A percentile compares a stretch with the other conserved stretches of the same genome.
Conservation (phyloP, 2,113 vertebrate species). For the Thamnaconus septentrionalis region DNA sequence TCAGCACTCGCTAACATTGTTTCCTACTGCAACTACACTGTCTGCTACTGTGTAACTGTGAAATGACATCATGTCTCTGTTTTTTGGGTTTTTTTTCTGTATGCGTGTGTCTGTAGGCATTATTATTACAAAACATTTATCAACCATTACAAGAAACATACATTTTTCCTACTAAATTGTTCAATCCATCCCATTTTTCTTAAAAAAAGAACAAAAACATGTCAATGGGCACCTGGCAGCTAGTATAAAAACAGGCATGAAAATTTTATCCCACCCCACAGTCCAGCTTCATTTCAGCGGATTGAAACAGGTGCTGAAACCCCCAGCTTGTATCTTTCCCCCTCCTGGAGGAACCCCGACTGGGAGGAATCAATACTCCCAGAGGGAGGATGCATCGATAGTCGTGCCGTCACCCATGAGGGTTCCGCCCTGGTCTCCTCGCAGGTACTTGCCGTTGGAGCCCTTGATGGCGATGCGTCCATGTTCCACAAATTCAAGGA, state of each 20-base stretch:
- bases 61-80: no score
- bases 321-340: neutral
- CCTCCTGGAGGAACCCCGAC: neutral
- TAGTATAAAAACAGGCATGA: constrained; percentile 42
- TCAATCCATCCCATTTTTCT: constrained; percentile 29
- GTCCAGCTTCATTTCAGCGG: constrained; percentile 27
- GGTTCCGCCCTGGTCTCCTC: constrained; percentile 88
- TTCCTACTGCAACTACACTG: no score
- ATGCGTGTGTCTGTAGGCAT: no score
- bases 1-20: no score
- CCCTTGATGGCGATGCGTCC: constrained; percentile 88
- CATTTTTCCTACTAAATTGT: constrained; percentile 17
- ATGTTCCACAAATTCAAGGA: constrained; percentile 88
- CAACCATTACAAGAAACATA: constrained; percentile 11
- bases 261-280: constrained; percentile 27
- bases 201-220: constrained; percentile 23
- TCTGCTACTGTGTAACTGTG: no score
- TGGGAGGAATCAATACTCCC: constrained; percentile 85
- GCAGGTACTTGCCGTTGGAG: constrained; percentile 87
- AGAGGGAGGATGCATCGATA: constrained; percentile 80
- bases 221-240: constrained; percentile 24
- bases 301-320: constrained; percentile 35
- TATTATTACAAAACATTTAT: no score
- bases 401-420: constrained; percentile 82
- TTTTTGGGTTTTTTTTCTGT: no score